Evolutionary conservation across 2,888 invertebrate species (phyloP), one percentile per base, ranked within the genome.

Genomic region (Sphecodes monilicornis): DNA sequence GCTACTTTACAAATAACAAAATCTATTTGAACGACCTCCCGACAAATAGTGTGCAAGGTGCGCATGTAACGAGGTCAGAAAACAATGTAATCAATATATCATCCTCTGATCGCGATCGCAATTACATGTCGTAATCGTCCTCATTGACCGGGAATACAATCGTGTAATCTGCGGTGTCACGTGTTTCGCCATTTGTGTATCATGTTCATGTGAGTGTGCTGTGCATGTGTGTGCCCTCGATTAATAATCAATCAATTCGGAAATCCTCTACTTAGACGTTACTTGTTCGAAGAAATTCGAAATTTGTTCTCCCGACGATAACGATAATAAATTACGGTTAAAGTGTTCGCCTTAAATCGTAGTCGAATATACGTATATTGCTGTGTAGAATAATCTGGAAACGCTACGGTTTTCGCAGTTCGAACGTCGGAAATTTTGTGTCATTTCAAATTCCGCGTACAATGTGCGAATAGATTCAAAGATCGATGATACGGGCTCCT

Each of bases 51-150:
- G 43, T 54, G 78, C 32, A 54, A 76, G 70, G 68, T 66, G 41
- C 57, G 54, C 77, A 29, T 22, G 18, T 60, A 76, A 80, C 70
- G 46, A 60, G 64, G 39, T 71, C 66, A 13, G 57, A 73, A 41
- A 83, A 78, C 78, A 76, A 72, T 43, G 41, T 13, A 64, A 73
- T 75, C 74, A 64, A 68, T 76, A 72, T 73, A 82, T 84, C 76
- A 16, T 50, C 39, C 26, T 18, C 46, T 43, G 77, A 74, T 70
- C 57, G 57, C 36, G 71, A 36, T 39, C 70, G 39, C 74, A 6
- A 10, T 82, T 71, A 64, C 54, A 64, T 64, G 69, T 71, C 41
- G 64, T 43, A 70, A 75, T 64, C 46, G 50, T 68, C 32, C 71
- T 36, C 29, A 16, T 16, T 18, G 41, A 32, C 57, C 26, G 50